Evolutionary conservation across 2,113 vertebrate species (phyloP).

Genomic region (Varanus komodoensis): DNA sequence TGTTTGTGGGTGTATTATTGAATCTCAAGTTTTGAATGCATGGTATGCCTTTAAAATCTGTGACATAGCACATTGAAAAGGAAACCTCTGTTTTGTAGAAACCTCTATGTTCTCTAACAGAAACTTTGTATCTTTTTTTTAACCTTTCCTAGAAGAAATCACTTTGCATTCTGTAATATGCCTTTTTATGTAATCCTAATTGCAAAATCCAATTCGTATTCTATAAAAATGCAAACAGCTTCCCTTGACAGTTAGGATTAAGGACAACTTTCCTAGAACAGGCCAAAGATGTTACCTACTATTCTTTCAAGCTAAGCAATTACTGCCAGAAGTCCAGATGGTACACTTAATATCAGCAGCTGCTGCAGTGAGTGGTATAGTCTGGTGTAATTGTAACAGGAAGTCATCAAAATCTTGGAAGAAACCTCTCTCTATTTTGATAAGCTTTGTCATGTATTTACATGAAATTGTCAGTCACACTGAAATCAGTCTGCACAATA

Average conservation of each 20-base stretch:
- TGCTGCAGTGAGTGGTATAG: neutral
- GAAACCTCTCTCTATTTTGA: neutral
- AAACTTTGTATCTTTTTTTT: neutral
- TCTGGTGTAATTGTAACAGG: slow-evolving; percentile 27
- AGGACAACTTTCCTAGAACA: neutral
- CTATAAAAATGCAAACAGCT: neutral
- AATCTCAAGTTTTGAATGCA: too few species aligned
- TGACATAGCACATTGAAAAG: neutral
- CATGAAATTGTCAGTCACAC: neutral
- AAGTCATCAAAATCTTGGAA: slow-evolving; percentile 26
- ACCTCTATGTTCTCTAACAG: neutral
- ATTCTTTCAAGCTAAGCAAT: slow-evolving; percentile 14
- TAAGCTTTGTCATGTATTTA: slow-evolving; percentile 22
- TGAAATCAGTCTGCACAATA: neutral
- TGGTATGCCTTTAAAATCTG: neutral
- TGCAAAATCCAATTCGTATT: neutral
- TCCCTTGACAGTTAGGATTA: slow-evolving; percentile 20
- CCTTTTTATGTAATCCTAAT: slow-evolving; percentile 32
- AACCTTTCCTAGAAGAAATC: neutral
- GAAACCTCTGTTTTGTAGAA: too few species aligned
- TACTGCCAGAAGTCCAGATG: slow-evolving; percentile 37
- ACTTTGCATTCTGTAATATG: slow-evolving; percentile 28
- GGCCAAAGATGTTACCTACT: neutral
- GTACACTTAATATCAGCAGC: slow-evolving; percentile 6
- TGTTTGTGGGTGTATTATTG: too few species aligned